Evolutionary conservation across 2,888 invertebrate genomes (phyloP).

Genomic region (Pantelozetes paolii): DNA sequence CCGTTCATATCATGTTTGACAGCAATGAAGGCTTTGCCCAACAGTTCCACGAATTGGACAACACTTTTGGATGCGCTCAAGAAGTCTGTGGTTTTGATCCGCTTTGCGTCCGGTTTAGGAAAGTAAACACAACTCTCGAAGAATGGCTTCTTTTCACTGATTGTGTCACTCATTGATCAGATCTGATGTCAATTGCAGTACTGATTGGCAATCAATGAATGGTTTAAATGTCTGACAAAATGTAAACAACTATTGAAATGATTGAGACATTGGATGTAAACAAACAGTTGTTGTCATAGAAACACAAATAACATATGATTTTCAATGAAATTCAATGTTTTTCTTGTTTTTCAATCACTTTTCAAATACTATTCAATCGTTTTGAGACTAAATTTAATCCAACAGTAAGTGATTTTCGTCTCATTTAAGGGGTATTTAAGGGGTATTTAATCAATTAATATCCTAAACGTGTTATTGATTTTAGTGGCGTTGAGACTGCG

Average conservation of each 20-base stretch:
- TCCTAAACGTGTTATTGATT: too few relatives aligned
- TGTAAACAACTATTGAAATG: slow-evolving; percentile 12
- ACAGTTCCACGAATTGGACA: slow-evolving; percentile 49
- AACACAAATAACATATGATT: slow-evolving; percentile 9
- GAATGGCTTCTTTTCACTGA: neutral
- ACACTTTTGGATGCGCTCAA: slow-evolving; percentile 62
- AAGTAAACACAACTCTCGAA: slow-evolving; percentile 53
- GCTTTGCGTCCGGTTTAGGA: slow-evolving; percentile 58
- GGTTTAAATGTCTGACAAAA: too few relatives aligned
- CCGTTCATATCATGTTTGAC: slow-evolving; percentile 71
- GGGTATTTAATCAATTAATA: too few relatives aligned
- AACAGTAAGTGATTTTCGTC: too few relatives aligned
- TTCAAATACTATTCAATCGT: too few relatives aligned
- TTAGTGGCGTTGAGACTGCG: neutral
- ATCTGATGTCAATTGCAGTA: too few relatives aligned
- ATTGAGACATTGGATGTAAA: slow-evolving; percentile 20
- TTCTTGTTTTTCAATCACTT: too few relatives aligned
- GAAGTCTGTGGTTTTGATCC: slow-evolving; percentile 62
- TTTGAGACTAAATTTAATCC: neutral
- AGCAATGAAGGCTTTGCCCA: slow-evolving; percentile 66
- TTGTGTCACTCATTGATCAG: slow-evolving; percentile 19
- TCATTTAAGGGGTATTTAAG: too few relatives aligned
- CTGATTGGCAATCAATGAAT: too few relatives aligned
- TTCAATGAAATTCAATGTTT: neutral
- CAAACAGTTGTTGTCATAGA: neutral